phyloP scores from a whole-genome alignment of 35 echinoderm and acorn worm species.

The Hemicentrotus pulcherrimus region DNA sequence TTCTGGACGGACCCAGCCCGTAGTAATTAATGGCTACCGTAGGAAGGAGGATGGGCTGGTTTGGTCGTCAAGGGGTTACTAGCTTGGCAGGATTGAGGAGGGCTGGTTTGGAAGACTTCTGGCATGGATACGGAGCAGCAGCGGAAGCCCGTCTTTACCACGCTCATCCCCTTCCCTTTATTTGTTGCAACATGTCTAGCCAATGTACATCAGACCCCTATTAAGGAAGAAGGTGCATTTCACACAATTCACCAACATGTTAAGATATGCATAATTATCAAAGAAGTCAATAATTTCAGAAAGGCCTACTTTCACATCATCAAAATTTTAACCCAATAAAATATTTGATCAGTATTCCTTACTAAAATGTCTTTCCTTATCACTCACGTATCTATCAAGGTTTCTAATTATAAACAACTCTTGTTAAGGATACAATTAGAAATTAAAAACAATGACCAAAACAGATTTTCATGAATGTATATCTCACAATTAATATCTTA shows the following conservation, averaged over 20 bases:
- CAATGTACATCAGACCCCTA: neutral
- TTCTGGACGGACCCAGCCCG: neutral
- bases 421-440: too few relatives aligned
- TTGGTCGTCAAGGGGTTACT: neutral
- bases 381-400: too few relatives aligned
- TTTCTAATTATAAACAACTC: too few relatives aligned
- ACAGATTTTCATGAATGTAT: too few relatives aligned
- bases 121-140: neutral
- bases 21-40: neutral
- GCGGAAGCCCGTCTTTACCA: neutral
- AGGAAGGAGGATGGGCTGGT: neutral
- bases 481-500: too few relatives aligned
- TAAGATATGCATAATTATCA: neutral
- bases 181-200: neutral
- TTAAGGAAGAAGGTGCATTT: neutral
- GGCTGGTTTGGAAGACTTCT: neutral
- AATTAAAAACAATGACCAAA: too few relatives aligned
- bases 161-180: constrained; percentile 7
- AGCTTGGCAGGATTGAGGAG: neutral
- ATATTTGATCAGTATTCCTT: too few relatives aligned
- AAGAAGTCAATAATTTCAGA: too few relatives aligned
- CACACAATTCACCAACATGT: neutral
- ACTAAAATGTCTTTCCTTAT: too few relatives aligned
- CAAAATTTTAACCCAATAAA: too few relatives aligned
- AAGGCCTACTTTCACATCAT: too few relatives aligned